phyloP scores from a whole-genome alignment of 2,797 vertebrate species.

The Lithobates sylvaticus region DNA sequence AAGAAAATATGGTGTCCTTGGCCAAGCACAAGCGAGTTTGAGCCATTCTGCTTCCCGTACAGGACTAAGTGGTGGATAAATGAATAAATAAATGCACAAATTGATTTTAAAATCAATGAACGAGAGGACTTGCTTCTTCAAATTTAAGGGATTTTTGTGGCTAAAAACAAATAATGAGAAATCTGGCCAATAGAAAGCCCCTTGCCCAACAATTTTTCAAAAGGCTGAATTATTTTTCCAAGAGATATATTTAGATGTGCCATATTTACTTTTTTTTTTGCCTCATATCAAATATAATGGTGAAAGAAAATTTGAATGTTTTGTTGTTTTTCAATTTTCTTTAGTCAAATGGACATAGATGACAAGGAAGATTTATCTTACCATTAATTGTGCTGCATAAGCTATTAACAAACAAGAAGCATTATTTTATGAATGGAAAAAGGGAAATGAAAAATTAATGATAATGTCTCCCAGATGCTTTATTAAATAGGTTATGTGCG shows the following conservation, averaged over 20 bases:
- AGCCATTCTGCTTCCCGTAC: not conserved
- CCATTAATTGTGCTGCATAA: conserved; percentile 63
- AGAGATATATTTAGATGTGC: not conserved
- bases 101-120: not conserved
- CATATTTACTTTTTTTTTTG: not conserved
- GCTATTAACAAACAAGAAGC: conserved; percentile 62
- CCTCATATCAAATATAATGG: conserved; percentile 3
- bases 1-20: no score
- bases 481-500: conserved; percentile 61
- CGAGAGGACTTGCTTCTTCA: not conserved
- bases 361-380: conserved; percentile 60
- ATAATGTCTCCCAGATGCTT: conserved; percentile 61
- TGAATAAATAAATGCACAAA: not conserved
- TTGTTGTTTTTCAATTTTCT: conserved; percentile 36
- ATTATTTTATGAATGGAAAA: conserved; percentile 64
- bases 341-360: conserved; percentile 51
- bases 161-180: not conserved
- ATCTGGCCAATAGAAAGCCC: not conserved
- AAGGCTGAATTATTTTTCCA: not conserved
- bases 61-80: not conserved
- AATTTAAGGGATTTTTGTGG: not conserved
- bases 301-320: conserved; percentile 38
- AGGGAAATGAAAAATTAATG: conserved; percentile 62
- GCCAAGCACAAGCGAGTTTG: not conserved
- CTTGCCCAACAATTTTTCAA: not conserved